Conservation (phyloP, 2,797 vertebrate species). For the Chrysocyon brachyurus region DNA sequence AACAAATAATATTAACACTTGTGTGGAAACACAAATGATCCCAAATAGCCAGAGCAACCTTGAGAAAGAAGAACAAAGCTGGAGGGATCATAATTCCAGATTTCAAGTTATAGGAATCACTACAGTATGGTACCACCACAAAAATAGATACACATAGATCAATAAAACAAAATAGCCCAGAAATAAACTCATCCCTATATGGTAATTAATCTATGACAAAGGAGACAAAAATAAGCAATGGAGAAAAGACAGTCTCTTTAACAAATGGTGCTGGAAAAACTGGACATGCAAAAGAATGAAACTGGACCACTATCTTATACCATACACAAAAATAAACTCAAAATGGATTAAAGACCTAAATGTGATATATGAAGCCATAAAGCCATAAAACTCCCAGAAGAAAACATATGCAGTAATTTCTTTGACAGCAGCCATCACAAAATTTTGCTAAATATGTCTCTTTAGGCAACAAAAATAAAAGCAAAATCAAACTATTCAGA, state of each 20-base stretch:
- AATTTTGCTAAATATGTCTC: neutral
- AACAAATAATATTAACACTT: neutral
- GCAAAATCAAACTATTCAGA: neutral
- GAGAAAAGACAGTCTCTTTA: neutral
- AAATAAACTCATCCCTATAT: neutral
- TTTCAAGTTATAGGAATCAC: neutral
- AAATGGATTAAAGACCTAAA: neutral
- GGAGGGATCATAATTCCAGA: neutral
- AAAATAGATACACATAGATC: neutral
- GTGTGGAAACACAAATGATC: neutral
- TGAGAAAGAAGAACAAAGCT: neutral
- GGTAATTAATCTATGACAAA: neutral
- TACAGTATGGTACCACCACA: neutral
- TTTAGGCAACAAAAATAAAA: neutral
- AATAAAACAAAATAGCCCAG: neutral
- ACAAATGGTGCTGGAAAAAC: neutral
- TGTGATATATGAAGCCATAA: neutral
- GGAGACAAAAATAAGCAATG: neutral
- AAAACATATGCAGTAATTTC: neutral
- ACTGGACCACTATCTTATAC: neutral
- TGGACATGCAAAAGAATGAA: neutral
- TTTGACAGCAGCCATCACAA: neutral
- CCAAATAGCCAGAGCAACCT: neutral
- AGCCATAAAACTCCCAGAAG: neutral
- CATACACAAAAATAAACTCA: neutral